phyloP scores from a whole-genome alignment of 2,888 invertebrate species.

The Polyommatus icarus region DNA sequence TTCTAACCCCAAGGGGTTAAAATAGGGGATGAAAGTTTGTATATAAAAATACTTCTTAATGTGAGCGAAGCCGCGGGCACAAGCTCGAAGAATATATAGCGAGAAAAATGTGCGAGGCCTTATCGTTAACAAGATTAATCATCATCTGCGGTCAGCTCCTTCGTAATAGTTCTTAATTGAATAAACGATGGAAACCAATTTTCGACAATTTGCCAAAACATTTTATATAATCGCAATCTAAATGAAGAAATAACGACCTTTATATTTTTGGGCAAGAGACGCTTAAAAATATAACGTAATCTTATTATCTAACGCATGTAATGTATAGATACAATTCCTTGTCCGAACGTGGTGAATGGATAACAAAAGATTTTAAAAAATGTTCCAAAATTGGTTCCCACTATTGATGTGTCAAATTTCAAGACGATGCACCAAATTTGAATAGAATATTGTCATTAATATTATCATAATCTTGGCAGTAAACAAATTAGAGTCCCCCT shows the following conservation, averaged over 20 bases:
- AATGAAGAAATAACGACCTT: conserved; percentile 22
- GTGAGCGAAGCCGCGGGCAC: too few relatives aligned
- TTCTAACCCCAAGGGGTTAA: too few relatives aligned
- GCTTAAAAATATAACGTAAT: conserved; percentile 17
- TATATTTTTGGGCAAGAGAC: conserved; percentile 19
- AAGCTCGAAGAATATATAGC: too few relatives aligned
- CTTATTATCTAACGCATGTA: conserved; percentile 12
- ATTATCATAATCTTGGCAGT: background rate
- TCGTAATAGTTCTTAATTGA: background rate
- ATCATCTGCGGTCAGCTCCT: background rate
- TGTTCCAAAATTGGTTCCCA: background rate
- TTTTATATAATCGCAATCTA: conserved; percentile 24
- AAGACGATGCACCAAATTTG: background rate
- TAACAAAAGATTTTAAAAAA: background rate
- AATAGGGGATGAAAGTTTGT: too few relatives aligned
- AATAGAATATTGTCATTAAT: background rate
- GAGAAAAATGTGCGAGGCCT: background rate
- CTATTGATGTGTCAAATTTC: background rate
- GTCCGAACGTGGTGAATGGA: background rate
- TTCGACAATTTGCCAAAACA: conserved; percentile 11
- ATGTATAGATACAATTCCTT: background rate
- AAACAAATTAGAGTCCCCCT: too few relatives aligned
- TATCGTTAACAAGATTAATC: background rate
- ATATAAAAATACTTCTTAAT: too few relatives aligned
- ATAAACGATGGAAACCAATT: background rate